Percentiles rank a stretch among this genome's conserved stretches.
These are phyloP conservation scores for Dryobota labecula DNA, from an alignment of 2,888 invertebrate species.

Conservation along the genomic window DNA sequence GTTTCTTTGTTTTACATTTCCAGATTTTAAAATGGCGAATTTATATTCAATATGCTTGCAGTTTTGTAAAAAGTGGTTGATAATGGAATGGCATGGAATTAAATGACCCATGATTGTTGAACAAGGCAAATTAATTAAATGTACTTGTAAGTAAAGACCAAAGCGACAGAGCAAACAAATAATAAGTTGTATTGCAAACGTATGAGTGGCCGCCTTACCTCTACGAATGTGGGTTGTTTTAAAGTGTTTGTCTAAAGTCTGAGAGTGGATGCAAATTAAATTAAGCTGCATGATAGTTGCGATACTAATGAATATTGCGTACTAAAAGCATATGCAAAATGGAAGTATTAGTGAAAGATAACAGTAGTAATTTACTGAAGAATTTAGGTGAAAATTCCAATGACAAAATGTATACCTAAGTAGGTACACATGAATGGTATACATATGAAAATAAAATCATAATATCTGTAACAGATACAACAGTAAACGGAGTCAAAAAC, in stretches of 20 bases:
- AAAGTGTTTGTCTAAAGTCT: slow-evolving; percentile 34
- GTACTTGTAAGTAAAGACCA: neutral
- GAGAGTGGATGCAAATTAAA: slow-evolving; percentile 34
- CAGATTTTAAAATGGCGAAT: neutral
- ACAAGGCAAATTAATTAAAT: neutral
- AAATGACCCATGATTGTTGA: neutral
- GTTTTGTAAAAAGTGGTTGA: neutral
- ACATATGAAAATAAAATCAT: too few species aligned
- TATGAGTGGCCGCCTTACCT: neutral
- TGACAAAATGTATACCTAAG: too few species aligned
- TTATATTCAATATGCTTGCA: slow-evolving; percentile 2
- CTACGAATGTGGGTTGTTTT: slow-evolving; percentile 13
- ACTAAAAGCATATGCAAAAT: neutral
- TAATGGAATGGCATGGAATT: neutral
- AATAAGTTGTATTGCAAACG: slow-evolving; percentile 23
- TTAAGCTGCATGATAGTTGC: slow-evolving; percentile 17
- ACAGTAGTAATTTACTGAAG: too few species aligned
- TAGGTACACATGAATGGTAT: too few species aligned
- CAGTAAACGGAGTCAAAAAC: too few species aligned
- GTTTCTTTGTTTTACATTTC: neutral
- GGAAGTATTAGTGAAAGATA: neutral
- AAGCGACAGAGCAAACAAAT: slow-evolving; percentile 5
- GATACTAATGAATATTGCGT: slow-evolving; percentile 15
- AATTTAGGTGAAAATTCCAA: too few species aligned
- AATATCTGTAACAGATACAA: too few species aligned